Percentiles rank a stretch among this genome's conserved stretches.
phyloP scores from a whole-genome alignment of 2,797 vertebrate species.

The Pseudomugil gertrudae region DNA sequence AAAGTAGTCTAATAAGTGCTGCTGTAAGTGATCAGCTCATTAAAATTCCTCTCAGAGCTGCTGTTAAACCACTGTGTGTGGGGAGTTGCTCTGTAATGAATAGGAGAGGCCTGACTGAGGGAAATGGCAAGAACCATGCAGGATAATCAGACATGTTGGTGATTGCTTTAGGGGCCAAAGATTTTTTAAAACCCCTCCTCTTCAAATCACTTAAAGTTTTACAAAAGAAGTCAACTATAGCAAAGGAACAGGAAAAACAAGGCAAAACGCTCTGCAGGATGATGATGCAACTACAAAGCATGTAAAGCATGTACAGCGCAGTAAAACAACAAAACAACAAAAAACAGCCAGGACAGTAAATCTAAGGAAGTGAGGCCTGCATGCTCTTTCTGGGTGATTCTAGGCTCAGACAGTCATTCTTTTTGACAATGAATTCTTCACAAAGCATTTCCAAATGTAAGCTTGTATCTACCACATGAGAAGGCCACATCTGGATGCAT shows the following conservation, averaged over 20 bases:
- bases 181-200: constrained; percentile 31
- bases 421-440: too few relatives aligned
- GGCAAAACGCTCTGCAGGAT: constrained; percentile 8
- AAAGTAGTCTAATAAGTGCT: not conserved
- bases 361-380: constrained; percentile 16
- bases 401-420: not conserved
- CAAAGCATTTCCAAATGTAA: too few relatives aligned
- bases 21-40: constrained; percentile 28
- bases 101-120: constrained; percentile 56
- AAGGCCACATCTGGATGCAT: too few relatives aligned
- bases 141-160: constrained; percentile 39
- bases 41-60: constrained; percentile 60
- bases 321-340: constrained; percentile 14
- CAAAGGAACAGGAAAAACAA: constrained; percentile 49
- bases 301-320: constrained; percentile 21
- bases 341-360: not conserved
- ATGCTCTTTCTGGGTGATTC: not conserved
- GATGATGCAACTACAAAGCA: constrained; percentile 37
- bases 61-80: constrained; percentile 24
- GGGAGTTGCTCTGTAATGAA: constrained; percentile 49
- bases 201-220: constrained; percentile 26
- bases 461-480: too few relatives aligned
- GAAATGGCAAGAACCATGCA: constrained; percentile 20
- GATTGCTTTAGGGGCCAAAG: constrained; percentile 34
- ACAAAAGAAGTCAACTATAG: constrained; percentile 2